Evolutionary conservation across 2,113 vertebrate species (phyloP).

Genomic region (Grantiella picta): DNA sequence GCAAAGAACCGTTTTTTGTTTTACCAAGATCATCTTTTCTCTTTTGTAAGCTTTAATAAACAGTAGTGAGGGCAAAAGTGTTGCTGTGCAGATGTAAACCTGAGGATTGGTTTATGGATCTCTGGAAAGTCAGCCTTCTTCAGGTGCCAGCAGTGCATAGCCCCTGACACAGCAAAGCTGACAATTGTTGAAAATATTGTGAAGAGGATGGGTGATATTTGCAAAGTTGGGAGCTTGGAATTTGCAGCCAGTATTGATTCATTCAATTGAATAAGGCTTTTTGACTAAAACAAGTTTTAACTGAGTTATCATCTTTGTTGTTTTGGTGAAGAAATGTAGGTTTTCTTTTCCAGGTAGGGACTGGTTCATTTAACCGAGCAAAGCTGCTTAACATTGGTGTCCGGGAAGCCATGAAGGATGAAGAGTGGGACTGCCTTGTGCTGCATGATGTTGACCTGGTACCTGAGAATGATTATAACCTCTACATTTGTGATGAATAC

Average conservation of each 20-base stretch:
- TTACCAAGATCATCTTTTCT: neutral
- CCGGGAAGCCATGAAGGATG: slow-evolving; percentile 72
- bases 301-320: neutral
- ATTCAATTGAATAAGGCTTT: neutral
- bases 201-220: neutral
- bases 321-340: neutral
- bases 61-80: neutral
- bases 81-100: neutral
- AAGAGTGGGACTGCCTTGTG: slow-evolving; percentile 76
- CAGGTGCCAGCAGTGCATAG: accelerated
- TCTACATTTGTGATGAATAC: slow-evolving; percentile 68
- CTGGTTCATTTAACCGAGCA: slow-evolving; percentile 70
- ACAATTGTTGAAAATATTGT: neutral
- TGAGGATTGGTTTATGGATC: neutral
- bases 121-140: neutral
- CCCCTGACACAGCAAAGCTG: neutral
- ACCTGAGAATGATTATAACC: slow-evolving; percentile 76
- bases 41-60: neutral
- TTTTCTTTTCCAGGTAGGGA: slow-evolving; percentile 63
- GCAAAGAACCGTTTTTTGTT: neutral
- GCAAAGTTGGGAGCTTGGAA: neutral
- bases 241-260: neutral
- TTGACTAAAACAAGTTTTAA: neutral
- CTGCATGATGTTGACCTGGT: slow-evolving; percentile 73
- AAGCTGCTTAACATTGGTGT: slow-evolving; percentile 76